A percentile compares a stretch with the other conserved stretches of the same genome.
These are phyloP conservation scores for Ditylenchus weischeri DNA, from an alignment of 2,888 invertebrate genomes.

Conservation along the genomic window DNA sequence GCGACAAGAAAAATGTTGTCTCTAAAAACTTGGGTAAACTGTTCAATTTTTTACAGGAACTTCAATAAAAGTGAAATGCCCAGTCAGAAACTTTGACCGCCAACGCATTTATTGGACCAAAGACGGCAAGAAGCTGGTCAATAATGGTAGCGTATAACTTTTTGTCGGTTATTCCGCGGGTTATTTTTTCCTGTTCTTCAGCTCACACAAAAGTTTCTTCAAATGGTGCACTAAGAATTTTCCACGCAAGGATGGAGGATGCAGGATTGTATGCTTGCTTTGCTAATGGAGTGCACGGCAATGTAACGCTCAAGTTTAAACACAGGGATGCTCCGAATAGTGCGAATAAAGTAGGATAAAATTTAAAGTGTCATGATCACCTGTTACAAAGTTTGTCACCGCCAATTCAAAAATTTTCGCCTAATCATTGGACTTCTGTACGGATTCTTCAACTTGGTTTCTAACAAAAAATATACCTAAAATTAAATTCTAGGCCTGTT, in stretches of 20 bases:
- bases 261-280: constrained; percentile 74
- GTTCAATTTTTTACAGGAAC: constrained; percentile 64
- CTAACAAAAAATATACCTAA: no score
- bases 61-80: constrained; percentile 87
- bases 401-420: no score
- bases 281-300: constrained; percentile 77
- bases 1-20: no score
- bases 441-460: no score
- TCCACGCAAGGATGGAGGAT: constrained; percentile 68
- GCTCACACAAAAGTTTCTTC: constrained; percentile 75
- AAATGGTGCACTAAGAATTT: constrained; percentile 81
- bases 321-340: constrained; percentile 58
- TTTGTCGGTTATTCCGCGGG: neutral
- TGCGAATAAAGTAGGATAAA: neutral
- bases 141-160: constrained; percentile 60
- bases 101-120: constrained; percentile 78
- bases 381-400: no score
- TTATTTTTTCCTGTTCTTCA: constrained; percentile 18
- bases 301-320: constrained; percentile 76
- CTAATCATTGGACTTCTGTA: no score
- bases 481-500: no score
- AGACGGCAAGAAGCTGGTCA: constrained; percentile 72
- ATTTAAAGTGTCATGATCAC: neutral
- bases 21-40: constrained; percentile 72
- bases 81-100: constrained; percentile 71